Base-by-base conservation (phyloP, 2,797 vertebrate genomes). In the Erethizon dorsatum region DNA sequence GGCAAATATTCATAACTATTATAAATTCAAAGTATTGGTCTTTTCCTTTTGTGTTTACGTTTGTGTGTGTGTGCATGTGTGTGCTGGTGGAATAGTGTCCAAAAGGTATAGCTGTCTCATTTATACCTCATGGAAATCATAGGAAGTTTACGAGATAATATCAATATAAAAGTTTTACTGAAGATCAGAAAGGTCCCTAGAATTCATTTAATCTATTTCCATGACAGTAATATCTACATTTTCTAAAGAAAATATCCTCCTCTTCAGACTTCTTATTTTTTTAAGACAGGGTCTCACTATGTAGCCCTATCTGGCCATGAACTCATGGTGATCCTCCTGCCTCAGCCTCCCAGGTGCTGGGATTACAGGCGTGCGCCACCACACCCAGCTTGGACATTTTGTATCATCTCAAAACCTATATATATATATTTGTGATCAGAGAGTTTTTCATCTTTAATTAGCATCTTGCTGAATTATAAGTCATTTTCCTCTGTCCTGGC, bases 171-270 rank as follows among this genome's bases (percentile, higher is more conserved):
- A 71, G 13, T 61, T 94, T 63, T 93, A 79, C 52, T 33, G 71
- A 77, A 37, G n/a, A 82, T 88, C 15, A 85, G 22, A 92, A 94
- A 57, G 33, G 65, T 79, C 41, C 52, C 45, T 83, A 90, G 77
- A 80, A 95, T 47, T 65, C 31, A 83, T 63, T 41, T 61, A 89
- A 78, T 52, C 26, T 31, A 52, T 78, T 67, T 77, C 12, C 3
- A 20, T 77, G 52, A 28, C 37, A 87, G 54, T 37, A 65, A 52
- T 82, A 18, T 83, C 56, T 50, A 9, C 8, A 47, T 90, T 83
- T 83, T 94, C 24, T 69, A 79, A 91, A 47, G 71, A 90, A 91
- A 95, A 75, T 37, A 33, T 52, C 52, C 18, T 56, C 33, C 18
- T 56, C 33, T 57, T 93, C 18, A 17, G 54, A n/a, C 28, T 57